Conservation (phyloP, 2,888 invertebrate genomes). For the Steromphala cineraria region DNA sequence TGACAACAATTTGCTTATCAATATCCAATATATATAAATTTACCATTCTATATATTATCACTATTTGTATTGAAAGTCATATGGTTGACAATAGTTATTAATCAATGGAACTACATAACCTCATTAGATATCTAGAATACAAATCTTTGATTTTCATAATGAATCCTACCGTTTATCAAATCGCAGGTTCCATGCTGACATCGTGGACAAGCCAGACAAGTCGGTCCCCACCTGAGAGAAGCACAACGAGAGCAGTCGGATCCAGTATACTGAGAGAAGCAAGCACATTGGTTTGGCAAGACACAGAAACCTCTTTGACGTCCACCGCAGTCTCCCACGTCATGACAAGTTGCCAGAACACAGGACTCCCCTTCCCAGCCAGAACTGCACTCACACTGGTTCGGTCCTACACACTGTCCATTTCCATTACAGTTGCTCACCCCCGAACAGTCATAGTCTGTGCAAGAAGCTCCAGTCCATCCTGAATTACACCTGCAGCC, state of each 20-base stretch:
- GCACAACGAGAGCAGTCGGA: constrained; percentile 20
- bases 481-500: constrained; percentile 39
- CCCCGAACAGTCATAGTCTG: constrained; percentile 35
- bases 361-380: constrained; percentile 44
- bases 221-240: neutral
- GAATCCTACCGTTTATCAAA: neutral
- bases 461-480: constrained; percentile 36
- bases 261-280: constrained; percentile 23
- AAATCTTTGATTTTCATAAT: neutral
- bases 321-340: neutral
- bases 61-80: no score
- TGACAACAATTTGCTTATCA: no score
- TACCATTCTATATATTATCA: no score
- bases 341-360: constrained; percentile 35
- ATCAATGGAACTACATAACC: no score
- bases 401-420: constrained; percentile 45
- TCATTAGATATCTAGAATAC: no score
- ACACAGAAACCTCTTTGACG: neutral
- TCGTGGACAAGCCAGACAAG: constrained; percentile 16
- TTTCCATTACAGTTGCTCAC: constrained; percentile 42
- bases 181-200: constrained; percentile 19
- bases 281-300: neutral
- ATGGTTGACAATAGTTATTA: no score
- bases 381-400: constrained; percentile 39
- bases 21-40: no score